A percentile compares a stretch with the other conserved stretches of the same genome.
Evolutionary conservation across 2,888 invertebrate genomes (phyloP).

Genomic region (Limnephilus rhombicus): DNA sequence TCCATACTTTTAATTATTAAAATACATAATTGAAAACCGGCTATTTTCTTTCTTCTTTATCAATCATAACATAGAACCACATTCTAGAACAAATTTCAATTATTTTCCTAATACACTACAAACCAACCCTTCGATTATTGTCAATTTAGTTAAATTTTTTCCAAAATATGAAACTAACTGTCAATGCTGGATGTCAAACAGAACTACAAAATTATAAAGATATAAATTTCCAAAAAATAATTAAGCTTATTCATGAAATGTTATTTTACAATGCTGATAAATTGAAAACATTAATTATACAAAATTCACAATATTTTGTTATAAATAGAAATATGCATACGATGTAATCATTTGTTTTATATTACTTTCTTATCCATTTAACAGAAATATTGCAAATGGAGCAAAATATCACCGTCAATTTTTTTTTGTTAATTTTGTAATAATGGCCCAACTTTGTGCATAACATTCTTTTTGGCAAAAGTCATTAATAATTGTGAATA

Average conservation of each 20-base stretch:
- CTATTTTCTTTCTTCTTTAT: background rate
- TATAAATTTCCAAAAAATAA: background rate
- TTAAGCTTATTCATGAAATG: background rate
- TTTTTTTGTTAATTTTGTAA: too few relatives aligned
- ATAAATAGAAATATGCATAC: background rate
- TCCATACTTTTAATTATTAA: background rate
- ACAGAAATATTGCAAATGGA: background rate
- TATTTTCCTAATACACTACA: background rate
- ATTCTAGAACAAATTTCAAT: background rate
- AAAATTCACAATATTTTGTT: background rate
- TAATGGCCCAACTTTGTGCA: background rate
- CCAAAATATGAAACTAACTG: background rate
- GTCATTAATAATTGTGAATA: too few relatives aligned
- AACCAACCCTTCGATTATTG: background rate
- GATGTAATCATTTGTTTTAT: background rate
- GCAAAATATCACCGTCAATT: background rate
- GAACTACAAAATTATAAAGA: background rate
- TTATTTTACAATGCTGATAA: background rate
- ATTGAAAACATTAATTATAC: background rate
- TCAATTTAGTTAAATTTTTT: background rate
- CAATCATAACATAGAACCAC: background rate
- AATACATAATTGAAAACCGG: background rate
- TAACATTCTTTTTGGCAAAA: background rate
- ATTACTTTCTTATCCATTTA: background rate
- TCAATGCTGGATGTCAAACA: background rate